A percentile compares a stretch with the other conserved stretches of the same genome.
These are phyloP conservation scores for Apeira syringaria DNA, from an alignment of 2,888 invertebrate genomes.

Conservation along the genomic window DNA sequence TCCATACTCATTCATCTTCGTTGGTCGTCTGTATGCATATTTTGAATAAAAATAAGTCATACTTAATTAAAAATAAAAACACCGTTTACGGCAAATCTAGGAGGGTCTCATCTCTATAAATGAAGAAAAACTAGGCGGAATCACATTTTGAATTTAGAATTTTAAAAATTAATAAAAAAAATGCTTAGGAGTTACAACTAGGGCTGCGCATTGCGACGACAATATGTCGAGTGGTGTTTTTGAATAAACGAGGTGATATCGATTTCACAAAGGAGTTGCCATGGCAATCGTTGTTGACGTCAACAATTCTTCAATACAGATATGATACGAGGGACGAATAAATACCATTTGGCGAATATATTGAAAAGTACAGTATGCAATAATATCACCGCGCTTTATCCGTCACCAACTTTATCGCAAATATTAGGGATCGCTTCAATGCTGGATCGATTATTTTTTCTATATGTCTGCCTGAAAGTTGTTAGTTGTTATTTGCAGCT, in stretches of 20 bases:
- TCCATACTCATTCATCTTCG: conserved; percentile 76
- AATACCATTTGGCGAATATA: too few species aligned
- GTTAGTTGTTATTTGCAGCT: too few species aligned
- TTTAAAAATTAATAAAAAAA: conserved; percentile 35
- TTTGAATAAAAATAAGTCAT: conserved; percentile 47
- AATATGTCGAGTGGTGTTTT: conserved; percentile 42
- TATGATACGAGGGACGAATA: too few species aligned
- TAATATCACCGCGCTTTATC: too few species aligned
- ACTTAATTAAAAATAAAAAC: conserved; percentile 19
- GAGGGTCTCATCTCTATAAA: conserved; percentile 8
- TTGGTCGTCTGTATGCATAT: conserved; percentile 68
- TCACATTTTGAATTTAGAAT: conserved; percentile 44
- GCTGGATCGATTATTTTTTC: too few species aligned
- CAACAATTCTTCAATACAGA: too few species aligned
- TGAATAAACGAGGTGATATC: conserved; percentile 45
- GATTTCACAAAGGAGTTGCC: conserved; percentile 60
- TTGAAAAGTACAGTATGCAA: too few species aligned
- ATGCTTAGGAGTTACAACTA: conserved; percentile 45
- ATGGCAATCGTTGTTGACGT: conserved; percentile 59
- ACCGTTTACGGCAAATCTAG: conserved; percentile 5
- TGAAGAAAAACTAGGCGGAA: conserved; percentile 23
- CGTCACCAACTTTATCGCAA: too few species aligned
- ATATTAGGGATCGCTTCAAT: too few species aligned
- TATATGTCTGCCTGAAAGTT: too few species aligned
- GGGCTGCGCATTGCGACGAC: conserved; percentile 66